These are phyloP conservation scores for Chrysomela aeneicollis DNA, from an alignment of 2,888 invertebrate species.

Conservation along the genomic window DNA sequence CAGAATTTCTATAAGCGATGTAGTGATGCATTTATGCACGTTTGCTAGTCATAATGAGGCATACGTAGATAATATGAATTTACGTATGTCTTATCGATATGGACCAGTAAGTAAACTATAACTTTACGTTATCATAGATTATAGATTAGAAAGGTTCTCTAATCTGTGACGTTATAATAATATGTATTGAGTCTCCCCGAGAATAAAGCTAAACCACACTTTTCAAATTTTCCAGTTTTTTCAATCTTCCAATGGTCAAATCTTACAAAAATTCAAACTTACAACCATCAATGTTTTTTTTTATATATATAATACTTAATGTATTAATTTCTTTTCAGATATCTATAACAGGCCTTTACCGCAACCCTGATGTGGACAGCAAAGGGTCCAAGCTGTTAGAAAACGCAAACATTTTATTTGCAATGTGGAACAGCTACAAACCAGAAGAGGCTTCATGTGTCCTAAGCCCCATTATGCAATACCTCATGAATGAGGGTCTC, in stretches of 20 bases:
- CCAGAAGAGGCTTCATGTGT: conserved; percentile 21
- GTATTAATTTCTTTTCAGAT: conserved; percentile 7
- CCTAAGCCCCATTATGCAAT: conserved; percentile 19
- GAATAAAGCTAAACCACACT: too few relatives aligned
- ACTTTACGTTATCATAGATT: too few relatives aligned
- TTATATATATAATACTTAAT: not conserved
- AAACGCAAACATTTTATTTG: not conserved
- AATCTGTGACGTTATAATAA: too few relatives aligned
- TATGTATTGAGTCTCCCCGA: too few relatives aligned
- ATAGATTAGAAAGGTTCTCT: too few relatives aligned
- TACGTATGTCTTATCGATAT: conserved; percentile 13
- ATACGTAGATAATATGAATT: not conserved
- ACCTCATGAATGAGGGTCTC: conserved; percentile 14
- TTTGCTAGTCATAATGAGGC: not conserved
- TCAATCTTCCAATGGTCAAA: too few relatives aligned
- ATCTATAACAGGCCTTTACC: conserved; percentile 2
- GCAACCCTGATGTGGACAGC: not conserved
- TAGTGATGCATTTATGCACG: conserved; percentile 13
- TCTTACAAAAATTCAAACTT: too few relatives aligned
- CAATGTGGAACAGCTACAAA: conserved; percentile 21
- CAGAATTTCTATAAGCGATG: conserved; percentile 8
- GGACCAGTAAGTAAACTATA: conserved; percentile 13
- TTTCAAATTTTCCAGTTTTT: too few relatives aligned
- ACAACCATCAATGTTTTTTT: not conserved
- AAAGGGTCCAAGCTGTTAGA: conserved; percentile 4